Conservation (phyloP, 1,140 invertebrate genomes). For the Tetraneura akinire region DNA sequence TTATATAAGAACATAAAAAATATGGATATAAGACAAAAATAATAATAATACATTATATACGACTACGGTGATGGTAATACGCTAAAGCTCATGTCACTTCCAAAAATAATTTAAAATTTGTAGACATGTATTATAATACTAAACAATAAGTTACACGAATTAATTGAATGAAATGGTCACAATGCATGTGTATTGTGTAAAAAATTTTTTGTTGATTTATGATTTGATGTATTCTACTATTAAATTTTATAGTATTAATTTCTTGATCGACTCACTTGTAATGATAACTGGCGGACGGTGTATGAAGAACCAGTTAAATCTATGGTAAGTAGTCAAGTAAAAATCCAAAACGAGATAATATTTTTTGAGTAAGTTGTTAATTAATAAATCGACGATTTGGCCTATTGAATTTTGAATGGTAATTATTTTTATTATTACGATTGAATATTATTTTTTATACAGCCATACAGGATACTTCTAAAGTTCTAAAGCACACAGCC, state of each 20-base stretch:
- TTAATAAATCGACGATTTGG: background rate
- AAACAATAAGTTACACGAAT: no score
- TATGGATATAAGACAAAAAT: no score
- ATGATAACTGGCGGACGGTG: background rate
- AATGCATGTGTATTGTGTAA: no score
- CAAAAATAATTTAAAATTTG: no score
- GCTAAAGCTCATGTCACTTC: no score
- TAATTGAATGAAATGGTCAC: no score
- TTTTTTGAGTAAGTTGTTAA: background rate
- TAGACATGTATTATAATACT: no score
- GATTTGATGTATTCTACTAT: no score
- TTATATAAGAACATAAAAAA: no score
- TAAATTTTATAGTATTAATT: background rate
- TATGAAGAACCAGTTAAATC: slow-evolving; percentile 25
- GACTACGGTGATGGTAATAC: no score
- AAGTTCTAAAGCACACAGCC: slow-evolving; percentile 7
- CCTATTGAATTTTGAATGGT: background rate
- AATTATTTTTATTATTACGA: background rate
- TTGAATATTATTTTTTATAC: slow-evolving; percentile 12
- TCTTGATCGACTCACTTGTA: slow-evolving; percentile 9
- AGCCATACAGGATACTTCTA: background rate
- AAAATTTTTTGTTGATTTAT: no score
- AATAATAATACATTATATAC: no score
- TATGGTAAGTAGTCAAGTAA: background rate
- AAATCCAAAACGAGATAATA: background rate